phyloP scores from a whole-genome alignment of 2,113 vertebrate genomes.

The Apteryx owenii region DNA sequence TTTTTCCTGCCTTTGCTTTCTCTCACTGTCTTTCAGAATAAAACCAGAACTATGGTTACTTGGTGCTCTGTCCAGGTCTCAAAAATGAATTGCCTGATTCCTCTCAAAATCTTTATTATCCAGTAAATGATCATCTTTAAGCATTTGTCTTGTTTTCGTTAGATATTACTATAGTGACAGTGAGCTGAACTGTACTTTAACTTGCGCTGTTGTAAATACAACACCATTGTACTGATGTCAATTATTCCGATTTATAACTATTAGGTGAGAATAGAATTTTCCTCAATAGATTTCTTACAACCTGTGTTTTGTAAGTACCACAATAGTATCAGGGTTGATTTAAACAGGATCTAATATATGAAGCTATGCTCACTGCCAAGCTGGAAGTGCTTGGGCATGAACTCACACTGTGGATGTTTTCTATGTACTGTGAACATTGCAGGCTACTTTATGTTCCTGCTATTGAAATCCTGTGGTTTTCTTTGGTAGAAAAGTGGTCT shows the following conservation, averaged over 20 bases:
- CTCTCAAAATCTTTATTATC: background rate
- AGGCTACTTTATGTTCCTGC: background rate
- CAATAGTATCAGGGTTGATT: rapidly evolving
- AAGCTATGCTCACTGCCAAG: background rate
- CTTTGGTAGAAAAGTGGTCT: background rate
- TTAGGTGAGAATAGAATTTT: background rate
- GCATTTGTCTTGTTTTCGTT: background rate
- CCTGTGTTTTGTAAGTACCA: background rate
- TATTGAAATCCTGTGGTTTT: background rate
- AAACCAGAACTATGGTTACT: background rate
- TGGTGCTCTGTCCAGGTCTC: background rate
- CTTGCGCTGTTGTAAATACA: background rate
- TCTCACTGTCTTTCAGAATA: background rate
- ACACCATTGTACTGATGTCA: background rate
- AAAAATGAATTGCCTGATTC: background rate
- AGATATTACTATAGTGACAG: background rate
- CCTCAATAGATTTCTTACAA: background rate
- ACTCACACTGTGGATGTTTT: background rate
- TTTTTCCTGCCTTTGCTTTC: background rate
- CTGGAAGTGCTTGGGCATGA: background rate
- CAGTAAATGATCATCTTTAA: background rate
- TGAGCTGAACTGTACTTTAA: background rate
- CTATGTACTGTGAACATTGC: background rate
- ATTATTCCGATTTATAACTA: background rate
- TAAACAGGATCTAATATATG: background rate